Evolutionary conservation across 1,140 invertebrate genomes (phyloP).

Genomic region (Drosophila paulistorum): DNA sequence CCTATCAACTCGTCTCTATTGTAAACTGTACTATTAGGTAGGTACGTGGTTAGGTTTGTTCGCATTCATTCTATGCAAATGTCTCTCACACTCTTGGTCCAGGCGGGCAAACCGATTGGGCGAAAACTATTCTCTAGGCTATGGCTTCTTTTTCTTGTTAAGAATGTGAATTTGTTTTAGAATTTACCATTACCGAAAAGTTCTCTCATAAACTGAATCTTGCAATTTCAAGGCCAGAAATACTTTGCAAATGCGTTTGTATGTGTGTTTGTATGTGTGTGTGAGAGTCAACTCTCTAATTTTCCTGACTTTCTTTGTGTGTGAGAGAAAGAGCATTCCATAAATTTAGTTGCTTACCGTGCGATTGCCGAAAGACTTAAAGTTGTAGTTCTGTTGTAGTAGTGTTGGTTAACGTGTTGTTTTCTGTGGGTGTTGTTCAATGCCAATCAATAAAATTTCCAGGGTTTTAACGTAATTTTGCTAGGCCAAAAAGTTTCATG

Average conservation of each 20-base stretch:
- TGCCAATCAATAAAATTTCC: conserved; percentile 49
- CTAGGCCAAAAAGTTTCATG: conserved; percentile 50
- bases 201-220: conserved; percentile 42
- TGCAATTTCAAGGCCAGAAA: conserved; percentile 39
- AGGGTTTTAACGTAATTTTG: conserved; percentile 38
- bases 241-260: conserved; percentile 2
- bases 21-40: conserved; percentile 62
- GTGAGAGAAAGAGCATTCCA: conserved; percentile 32
- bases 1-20: conserved; percentile 26
- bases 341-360: conserved; percentile 45
- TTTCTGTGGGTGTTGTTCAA: conserved; percentile 53
- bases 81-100: neutral
- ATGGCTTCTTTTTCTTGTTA: conserved; percentile 40
- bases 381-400: conserved; percentile 10
- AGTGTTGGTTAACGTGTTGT: conserved; percentile 38
- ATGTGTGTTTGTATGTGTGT: neutral
- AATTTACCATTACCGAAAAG: conserved; percentile 63
- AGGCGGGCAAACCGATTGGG: conserved; percentile 17
- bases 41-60: conserved; percentile 1
- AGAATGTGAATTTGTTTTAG: conserved; percentile 35
- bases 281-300: neutral
- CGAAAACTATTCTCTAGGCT: conserved; percentile 56
- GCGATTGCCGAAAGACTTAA: conserved; percentile 40
- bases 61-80: neutral
- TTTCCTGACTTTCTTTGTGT: conserved; percentile 33